A percentile compares a stretch with the other conserved stretches of the same genome.
These are phyloP conservation scores for human (Homo sapiens) DNA, from an alignment of 2,113 vertebrate genomes.

Conservation along the genomic window GRCh38 chr18:61424001-61424500, in stretches of 20 bases:
- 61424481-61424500: background rate
- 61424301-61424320: background rate
- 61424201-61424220: background rate
- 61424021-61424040: background rate
- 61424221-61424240: background rate
- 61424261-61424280: background rate
- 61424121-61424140: background rate
- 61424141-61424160: background rate
- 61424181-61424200: background rate
- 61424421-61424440: background rate
- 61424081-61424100: background rate
- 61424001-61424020: background rate
- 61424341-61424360: background rate
- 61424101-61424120: background rate
- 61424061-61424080: background rate
- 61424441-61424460: background rate
- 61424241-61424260: background rate
- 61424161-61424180: background rate
- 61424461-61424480: constrained; percentile 30
- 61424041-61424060: background rate
- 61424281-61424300: background rate
- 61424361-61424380: background rate
- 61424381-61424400: background rate
- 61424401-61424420: background rate
- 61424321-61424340: background rate